Evolutionary conservation across 2,888 invertebrate species (phyloP), one percentile per base, ranked within the genome.

Genomic region (Hemicrepidius hirtus): DNA sequence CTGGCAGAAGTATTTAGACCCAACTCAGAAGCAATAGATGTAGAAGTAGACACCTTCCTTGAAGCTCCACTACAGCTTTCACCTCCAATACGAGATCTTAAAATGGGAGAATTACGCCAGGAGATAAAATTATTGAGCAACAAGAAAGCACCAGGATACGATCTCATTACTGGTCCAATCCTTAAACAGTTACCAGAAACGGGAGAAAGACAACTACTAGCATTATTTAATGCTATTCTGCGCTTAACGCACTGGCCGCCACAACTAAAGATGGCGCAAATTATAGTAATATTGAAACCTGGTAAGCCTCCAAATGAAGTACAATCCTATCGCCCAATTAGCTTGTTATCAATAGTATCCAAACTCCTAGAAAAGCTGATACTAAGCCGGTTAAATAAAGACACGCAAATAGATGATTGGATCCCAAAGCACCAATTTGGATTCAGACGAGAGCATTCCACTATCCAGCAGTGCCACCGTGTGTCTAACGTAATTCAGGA

Each of bases 401-500:
- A 55, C 16, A 9, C 55, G 13, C 35, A 3, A 28, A 13, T 53
- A 21, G 55, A 60, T 40, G 13, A 60, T 13, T 59, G 20, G 21
- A 60, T 37, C 12, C 60, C 32, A 37, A 40, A 12, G 9, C 59
- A 41, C n/a, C 60, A 60, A 21, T 60, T 60, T n/a, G 41, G 60
- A 10, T 60, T 60, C 21, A 50, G 57, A 57, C 57, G 13, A n/a
- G 13, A 9, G 2, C 57, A 57, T 21, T 21, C 32, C 13, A 57
- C 57, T n/a, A 57, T 35, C n/a, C 57, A 57, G 16, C 57, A 57
- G 35, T 32, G 57, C 35, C 57, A 57, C 24, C 32, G 57, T 10
- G 16, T 57, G 9, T 10, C 35, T n/a, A 32, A 57, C 9, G 16
- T 28, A 20, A 57, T 57, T 4, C 0, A 57, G 9, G 32, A 57